Evolutionary conservation across 1,140 invertebrate species (phyloP).

Genomic region (Ephestia elutella): DNA sequence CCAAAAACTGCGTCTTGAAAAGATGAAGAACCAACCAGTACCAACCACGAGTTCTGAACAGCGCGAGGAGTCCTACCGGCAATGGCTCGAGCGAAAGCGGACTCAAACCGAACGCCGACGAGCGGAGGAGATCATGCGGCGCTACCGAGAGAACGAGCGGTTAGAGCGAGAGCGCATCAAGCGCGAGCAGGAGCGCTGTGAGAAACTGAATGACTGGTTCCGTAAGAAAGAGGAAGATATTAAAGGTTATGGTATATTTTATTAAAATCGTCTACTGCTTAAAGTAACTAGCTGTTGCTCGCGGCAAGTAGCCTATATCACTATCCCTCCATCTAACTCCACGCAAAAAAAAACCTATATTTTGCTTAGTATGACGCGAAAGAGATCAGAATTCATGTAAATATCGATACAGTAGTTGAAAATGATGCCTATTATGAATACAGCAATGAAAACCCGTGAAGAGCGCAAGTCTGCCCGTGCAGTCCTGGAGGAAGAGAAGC

Average conservation of each 20-base stretch:
- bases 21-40: slow-evolving; percentile 33
- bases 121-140: slow-evolving; percentile 56
- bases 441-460: slow-evolving; percentile 58
- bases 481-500: slow-evolving; percentile 59
- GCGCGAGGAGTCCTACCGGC: slow-evolving; percentile 55
- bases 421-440: neutral
- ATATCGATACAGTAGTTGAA: too few relatives aligned
- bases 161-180: slow-evolving; percentile 47
- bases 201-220: slow-evolving; percentile 71
- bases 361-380: too few relatives aligned
- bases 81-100: slow-evolving; percentile 57
- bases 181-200: slow-evolving; percentile 62
- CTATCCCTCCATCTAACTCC: too few relatives aligned
- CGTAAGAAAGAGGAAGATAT: slow-evolving; percentile 71
- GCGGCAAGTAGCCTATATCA: too few relatives aligned
- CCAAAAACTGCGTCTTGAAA: slow-evolving; percentile 30
- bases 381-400: too few relatives aligned
- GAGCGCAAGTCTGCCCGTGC: slow-evolving; percentile 66
- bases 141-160: slow-evolving; percentile 45
- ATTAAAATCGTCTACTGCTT: too few relatives aligned
- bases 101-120: slow-evolving; percentile 40
- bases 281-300: too few relatives aligned
- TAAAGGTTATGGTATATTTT: slow-evolving; percentile 59
- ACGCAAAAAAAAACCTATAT: too few relatives aligned
- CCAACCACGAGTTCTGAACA: slow-evolving; percentile 39